These are phyloP conservation scores for Dinothrombium tinctorium DNA, from an alignment of 1,140 invertebrate genomes.

Conservation along the genomic window DNA sequence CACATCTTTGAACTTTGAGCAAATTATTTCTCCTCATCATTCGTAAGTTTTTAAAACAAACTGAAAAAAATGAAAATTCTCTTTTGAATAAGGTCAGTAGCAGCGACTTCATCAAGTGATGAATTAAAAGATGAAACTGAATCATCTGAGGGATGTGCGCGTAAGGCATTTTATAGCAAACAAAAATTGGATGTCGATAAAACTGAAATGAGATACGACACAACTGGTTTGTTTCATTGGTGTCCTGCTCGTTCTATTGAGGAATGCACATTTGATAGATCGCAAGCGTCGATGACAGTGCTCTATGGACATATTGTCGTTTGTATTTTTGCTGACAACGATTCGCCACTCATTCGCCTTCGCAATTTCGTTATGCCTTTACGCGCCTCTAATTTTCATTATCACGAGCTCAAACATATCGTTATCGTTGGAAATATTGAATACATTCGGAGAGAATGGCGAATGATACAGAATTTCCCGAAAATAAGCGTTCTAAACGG, in stretches of 20 bases:
- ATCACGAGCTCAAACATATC: slow-evolving; percentile 96
- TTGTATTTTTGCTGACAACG: slow-evolving; percentile 91
- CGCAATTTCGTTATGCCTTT: slow-evolving; percentile 88
- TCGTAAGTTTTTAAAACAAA: no score
- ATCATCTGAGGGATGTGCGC: no score
- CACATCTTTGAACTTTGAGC: no score
- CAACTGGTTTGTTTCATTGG: slow-evolving; percentile 99
- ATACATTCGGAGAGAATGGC: slow-evolving; percentile 89
- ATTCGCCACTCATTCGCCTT: slow-evolving; percentile 82
- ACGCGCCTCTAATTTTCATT: slow-evolving; percentile 94
- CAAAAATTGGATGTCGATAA: slow-evolving; percentile 95
- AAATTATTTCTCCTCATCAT: no score
- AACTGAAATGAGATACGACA: slow-evolving; percentile 97
- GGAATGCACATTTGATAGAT: slow-evolving; percentile 91
- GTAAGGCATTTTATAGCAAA: no score
- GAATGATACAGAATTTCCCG: slow-evolving; percentile 95
- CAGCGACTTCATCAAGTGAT: no score
- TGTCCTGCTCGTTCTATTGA: slow-evolving; percentile 82
- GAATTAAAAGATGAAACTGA: no score
- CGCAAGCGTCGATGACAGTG: slow-evolving; percentile 96
- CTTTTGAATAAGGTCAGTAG: no score
- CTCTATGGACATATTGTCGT: slow-evolving; percentile 94
- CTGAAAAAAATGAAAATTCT: no score
- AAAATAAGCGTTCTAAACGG: slow-evolving; percentile 97
- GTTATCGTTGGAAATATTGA: slow-evolving; percentile 97